These are phyloP conservation scores for Masticophis lateralis DNA, from an alignment of 2,797 vertebrate genomes.

Conservation along the genomic window DNA sequence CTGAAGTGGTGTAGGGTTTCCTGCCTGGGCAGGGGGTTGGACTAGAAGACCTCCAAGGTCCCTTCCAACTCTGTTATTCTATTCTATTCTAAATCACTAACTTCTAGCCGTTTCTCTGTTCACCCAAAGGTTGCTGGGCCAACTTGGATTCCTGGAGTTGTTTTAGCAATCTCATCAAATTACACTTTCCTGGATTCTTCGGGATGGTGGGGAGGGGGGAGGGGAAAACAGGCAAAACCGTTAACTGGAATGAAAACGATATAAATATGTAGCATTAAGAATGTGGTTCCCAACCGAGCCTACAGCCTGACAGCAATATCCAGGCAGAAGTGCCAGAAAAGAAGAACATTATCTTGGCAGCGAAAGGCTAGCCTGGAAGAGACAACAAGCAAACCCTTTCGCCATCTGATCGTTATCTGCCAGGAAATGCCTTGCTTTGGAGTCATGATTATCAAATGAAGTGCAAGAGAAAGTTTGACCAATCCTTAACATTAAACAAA, in stretches of 20 bases:
- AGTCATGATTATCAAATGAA: conserved; percentile 21
- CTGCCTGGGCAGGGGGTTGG: too few relatives aligned
- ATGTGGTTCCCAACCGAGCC: conserved; percentile 26
- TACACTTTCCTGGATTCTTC: neutral
- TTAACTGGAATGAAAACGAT: neutral
- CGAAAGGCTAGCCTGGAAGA: conserved; percentile 41
- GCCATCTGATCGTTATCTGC: conserved; percentile 36
- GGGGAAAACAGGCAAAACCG: neutral
- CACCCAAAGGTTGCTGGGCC: neutral
- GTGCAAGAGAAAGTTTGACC: conserved; percentile 25
- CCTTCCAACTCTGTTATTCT: too few relatives aligned
- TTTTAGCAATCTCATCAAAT: neutral
- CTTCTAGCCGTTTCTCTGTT: neutral
- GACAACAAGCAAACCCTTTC: conserved; percentile 21
- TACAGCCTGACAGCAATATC: conserved; percentile 8
- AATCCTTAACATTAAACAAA: conserved; percentile 22
- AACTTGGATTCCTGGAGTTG: neutral
- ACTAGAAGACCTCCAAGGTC: too few relatives aligned
- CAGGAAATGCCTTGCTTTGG: conserved; percentile 39
- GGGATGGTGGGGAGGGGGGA: neutral
- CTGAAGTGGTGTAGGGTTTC: too few relatives aligned
- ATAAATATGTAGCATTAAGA: neutral
- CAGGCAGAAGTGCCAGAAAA: conserved; percentile 26
- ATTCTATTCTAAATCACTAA: too few relatives aligned
- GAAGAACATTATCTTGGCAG: conserved; percentile 40